A percentile compares a stretch with the other conserved stretches of the same genome.
These are phyloP conservation scores for Galemys pyrenaicus DNA, from an alignment of 2,113 vertebrate species.

Conservation along the genomic window DNA sequence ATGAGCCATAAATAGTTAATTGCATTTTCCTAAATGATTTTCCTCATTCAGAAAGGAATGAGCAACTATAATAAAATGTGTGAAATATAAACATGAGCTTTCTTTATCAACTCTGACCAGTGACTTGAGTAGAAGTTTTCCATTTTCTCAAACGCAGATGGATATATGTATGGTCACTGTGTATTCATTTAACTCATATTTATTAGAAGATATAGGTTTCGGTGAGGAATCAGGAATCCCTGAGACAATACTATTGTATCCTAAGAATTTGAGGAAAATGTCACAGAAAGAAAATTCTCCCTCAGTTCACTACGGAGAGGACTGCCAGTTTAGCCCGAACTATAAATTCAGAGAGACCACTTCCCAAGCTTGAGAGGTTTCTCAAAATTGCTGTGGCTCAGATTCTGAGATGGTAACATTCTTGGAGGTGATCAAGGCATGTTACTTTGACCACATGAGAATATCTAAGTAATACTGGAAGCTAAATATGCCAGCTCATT, in stretches of 20 bases:
- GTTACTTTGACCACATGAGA: neutral
- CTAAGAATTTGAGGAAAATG: neutral
- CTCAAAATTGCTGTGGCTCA: neutral
- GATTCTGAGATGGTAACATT: neutral
- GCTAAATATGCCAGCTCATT: neutral
- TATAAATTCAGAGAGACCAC: neutral
- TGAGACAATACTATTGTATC: neutral
- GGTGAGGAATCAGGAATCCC: neutral
- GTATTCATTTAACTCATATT: neutral
- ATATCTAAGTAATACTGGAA: neutral
- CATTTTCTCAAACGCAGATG: neutral
- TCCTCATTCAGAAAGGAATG: neutral
- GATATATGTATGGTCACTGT: neutral
- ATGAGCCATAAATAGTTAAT: neutral
- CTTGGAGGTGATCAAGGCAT: neutral
- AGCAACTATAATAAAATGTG: neutral
- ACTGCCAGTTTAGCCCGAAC: neutral
- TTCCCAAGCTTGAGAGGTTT: neutral
- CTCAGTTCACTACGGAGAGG: neutral
- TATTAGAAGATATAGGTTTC: neutral
- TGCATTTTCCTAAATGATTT: neutral
- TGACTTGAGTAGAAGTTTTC: neutral
- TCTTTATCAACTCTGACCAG: neutral
- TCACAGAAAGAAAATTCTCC: neutral
- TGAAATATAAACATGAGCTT: neutral